Evolutionary conservation across 2,797 vertebrate species (phyloP), one percentile per base, ranked within the genome.

Genomic region (Pangasius larnaudii): DNA sequence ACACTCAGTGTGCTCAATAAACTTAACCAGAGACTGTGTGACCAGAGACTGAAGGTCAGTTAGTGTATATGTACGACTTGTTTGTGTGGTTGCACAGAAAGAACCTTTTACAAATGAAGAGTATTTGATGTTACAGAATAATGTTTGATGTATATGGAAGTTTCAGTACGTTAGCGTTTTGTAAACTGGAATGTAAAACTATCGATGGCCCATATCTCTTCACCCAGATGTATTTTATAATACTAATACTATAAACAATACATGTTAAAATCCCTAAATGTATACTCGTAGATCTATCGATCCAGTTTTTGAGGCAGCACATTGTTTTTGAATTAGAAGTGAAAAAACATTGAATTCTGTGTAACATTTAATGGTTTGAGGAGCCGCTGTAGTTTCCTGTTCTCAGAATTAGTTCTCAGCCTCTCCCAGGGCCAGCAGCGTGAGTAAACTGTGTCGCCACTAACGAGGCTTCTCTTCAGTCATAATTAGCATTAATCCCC

Each of bases 401-500:
- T 56, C 27, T 36, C n/a, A 49, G 58, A 51, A 49, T 36, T 78
- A 4, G 42, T 86, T 51, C 65, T 65, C 14, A 5, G 3, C 53
- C 59, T 83, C 89, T 93, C 92, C 92, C 92, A 92, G 89, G 67
- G 51, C 65, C 61, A 69, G 61, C 27, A 27, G 22, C 67, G 22
- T 51, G 19, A 84, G 85, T 89, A 89, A 79, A 89, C 53, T 42
- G 84, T 92, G 89, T 86, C 42, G 46, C 56, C 72, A 79, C 80
- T 89, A 90, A 90, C 74, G 84, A 85, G 83, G 89, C 84, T 88
- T 87, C 67, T 89, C 75, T 77, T 75, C 36, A 4, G 13, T 89
- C 91, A 94, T 95, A 95, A 96, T 95, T 96, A 95, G 93, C 94
- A 93, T 94, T 92, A 95, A 92, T 90, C 90, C 79, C 89, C 74